Evolutionary conservation across 2,113 vertebrate genomes (phyloP).

Genomic region (Chionis minor): DNA sequence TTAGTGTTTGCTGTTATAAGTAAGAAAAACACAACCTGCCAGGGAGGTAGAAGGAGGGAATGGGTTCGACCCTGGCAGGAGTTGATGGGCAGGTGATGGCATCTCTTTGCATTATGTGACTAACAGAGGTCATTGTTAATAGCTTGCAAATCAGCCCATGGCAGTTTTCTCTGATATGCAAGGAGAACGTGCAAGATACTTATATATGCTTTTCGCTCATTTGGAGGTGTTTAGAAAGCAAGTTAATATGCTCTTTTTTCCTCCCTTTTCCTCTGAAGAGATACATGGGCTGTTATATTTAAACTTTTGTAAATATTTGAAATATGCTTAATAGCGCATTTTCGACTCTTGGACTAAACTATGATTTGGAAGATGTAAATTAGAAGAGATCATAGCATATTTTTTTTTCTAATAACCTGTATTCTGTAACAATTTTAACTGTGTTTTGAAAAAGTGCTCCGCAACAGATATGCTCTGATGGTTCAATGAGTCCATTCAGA

Average conservation of each 20-base stretch:
- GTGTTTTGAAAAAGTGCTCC: neutral
- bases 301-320: neutral
- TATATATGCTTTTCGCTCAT: neutral
- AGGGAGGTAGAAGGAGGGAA: neutral
- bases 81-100: neutral
- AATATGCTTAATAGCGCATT: neutral
- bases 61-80: neutral
- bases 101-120: neutral
- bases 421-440: neutral
- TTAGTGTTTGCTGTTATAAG: neutral
- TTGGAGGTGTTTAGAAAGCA: neutral
- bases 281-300: neutral
- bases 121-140: neutral
- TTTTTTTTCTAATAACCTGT: neutral
- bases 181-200: neutral
- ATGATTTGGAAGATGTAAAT: neutral
- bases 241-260: fast-evolving
- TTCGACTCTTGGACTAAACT: neutral
- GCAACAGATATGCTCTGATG: neutral
- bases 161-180: neutral
- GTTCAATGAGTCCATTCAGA: conserved; percentile 19
- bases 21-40: conserved; percentile 2
- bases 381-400: neutral
- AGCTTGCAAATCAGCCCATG: neutral
- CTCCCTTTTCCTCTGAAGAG: neutral